Base-by-base conservation (phyloP, 2,888 invertebrate genomes). In the Drosophila picticornis region DNA sequence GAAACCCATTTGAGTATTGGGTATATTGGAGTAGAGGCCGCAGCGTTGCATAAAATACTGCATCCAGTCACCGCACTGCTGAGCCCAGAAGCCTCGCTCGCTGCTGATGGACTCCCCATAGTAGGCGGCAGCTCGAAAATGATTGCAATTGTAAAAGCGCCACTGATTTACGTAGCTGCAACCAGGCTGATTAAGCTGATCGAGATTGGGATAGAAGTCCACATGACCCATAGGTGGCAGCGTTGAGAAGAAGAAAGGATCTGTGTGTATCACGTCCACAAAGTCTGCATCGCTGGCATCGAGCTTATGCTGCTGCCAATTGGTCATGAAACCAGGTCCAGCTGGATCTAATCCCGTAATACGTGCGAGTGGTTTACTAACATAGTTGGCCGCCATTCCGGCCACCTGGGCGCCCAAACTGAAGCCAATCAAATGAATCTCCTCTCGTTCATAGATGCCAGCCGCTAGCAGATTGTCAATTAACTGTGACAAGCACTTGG, bases 271-370 rank as follows among this genome's bases (percentile, higher is more conserved):
- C 1, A 95, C 94, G 80, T 96, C 96, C 0, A 96, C 95, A 75
- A 95, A 95, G 1, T 94, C 92, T 0, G 95, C 96, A 87, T 96
- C 96, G 1, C 91, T 91, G 10, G 92, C 80, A 84, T 95, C 95
- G n/a, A 96, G 80, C 82, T 94, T 95, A 43, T 93, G 94, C 0
- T 91, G 91, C 0, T 73, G 70, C 61, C 94, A 93, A 0, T 85
- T 90, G 0, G 94, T 94, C 13, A 94, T 94, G 77, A 95, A 96
- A 0, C 95, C 90, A 0, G 96, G 96, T 76, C 95, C 91, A 0
- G 96, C 96, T 1, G 96, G 96, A 90, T 96, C 96, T 9, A 96
- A 91, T 2, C 94, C 96, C 43, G 95, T 94, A 32, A 95, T 94
- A 59, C 95, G 93, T 0, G 92, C 88, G 52, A 96, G 82, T 19